Evolutionary conservation across 92 coral and sea anemone species (phyloP), one percentile per base, ranked within the genome.

Genomic region (Heliopora coerulea): DNA sequence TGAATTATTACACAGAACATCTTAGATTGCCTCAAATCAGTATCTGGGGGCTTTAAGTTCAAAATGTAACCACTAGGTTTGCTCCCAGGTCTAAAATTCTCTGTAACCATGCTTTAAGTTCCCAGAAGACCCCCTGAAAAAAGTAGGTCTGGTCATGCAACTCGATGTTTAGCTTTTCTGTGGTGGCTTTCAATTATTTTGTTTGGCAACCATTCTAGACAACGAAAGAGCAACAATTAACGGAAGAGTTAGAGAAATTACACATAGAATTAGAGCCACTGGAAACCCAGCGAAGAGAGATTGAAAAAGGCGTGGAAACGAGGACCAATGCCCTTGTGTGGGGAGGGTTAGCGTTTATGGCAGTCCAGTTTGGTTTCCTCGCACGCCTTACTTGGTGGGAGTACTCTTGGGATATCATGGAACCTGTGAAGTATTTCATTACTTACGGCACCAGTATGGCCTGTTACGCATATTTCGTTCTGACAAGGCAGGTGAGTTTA

Each of bases 301-400:
- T 93, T 19, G 89, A 93, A 35, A 46, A 49, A 49, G 88, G 85
- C 57, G 86, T 89, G 30, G 93, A 85, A 0, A 83, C 70, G 62
- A 84, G 90, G 64, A 85, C 96, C 58, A 90, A 84, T 69, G 50
- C 84, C 0, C 83, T 89, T 19, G 98, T 93, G 49, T 93, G 98
- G 98, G 95, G 98, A 20, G 96, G 98, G 19, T 79, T 93, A 40
- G 96, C 87, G 4, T 89, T 73, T 67, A 93, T 93, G 98, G 93
- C 96, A 1, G 31, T 87, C 0, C 98, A 93, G 83, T 93, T 93
- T 81, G 98, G 98, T 10, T 81, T 93, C 27, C 88, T 93, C 15
- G 98, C 98, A 17, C 86, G 98, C 1, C 78, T 93, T 64, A 93
- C 98, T 0, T 93, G 98, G 98, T 93, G 98, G 98, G 98, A 93